These are phyloP conservation scores for Drosophila mercatorum DNA, from an alignment of 2,888 invertebrate species.

Conservation along the genomic window DNA sequence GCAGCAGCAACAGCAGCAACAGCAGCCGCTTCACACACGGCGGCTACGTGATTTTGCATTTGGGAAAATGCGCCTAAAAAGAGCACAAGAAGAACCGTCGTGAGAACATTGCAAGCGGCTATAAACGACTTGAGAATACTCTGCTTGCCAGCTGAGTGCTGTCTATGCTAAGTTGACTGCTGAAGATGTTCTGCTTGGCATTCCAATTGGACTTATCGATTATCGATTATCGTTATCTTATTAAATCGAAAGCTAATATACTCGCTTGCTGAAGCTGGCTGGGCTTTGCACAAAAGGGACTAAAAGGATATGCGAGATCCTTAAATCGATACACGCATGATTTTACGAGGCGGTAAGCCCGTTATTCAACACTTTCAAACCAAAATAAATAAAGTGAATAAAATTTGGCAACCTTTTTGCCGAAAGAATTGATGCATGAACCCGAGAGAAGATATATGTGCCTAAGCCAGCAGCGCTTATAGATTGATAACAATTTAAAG, in stretches of 20 bases:
- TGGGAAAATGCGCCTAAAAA: slow-evolving; percentile 27
- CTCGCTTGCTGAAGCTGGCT: neutral
- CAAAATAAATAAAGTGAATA: neutral
- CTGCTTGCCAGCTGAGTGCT: neutral
- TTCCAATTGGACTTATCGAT: too few species aligned
- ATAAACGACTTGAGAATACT: neutral
- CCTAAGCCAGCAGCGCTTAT: neutral
- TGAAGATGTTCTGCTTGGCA: too few species aligned
- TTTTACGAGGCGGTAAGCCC: neutral
- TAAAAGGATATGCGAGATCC: slow-evolving; percentile 1
- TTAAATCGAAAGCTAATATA: neutral
- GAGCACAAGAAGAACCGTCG: slow-evolving; percentile 1
- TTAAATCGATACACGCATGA: neutral
- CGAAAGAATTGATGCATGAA: neutral
- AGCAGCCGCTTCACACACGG: slow-evolving; percentile 16
- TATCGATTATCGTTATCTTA: too few species aligned
- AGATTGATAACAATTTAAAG: too few species aligned
- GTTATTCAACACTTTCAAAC: neutral
- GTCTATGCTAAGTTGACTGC: neutral
- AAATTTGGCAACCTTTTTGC: too few species aligned
- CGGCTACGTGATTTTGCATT: slow-evolving; percentile 50
- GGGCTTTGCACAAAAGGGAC: slow-evolving; percentile 19
- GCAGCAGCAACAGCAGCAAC: neutral
- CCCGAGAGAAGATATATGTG: neutral
- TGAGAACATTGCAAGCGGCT: slow-evolving; percentile 5